Evolutionary conservation across 2,797 vertebrate genomes (phyloP), one percentile per base, ranked within the genome.

Genomic region (Sparus aurata): DNA sequence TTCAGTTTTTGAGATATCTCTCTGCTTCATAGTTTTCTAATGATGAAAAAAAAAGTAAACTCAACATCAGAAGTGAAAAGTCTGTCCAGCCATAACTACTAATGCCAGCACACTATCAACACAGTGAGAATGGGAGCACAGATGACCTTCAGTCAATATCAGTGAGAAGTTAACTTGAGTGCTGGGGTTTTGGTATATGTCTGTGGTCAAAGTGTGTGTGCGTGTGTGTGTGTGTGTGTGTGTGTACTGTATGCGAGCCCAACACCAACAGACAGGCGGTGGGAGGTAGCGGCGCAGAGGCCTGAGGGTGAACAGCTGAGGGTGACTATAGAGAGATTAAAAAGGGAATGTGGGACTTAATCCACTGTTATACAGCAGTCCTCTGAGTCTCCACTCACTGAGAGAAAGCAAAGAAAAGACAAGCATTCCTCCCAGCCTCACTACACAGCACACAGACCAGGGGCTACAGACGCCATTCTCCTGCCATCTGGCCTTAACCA

Each of bases 331-430:
- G 79, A 75, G 79, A 89, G 94, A 94, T 93, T 94, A 94, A 80
- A 80, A 75, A 53, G 89, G 85, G 92, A 94, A 94, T 94, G 94
- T 91, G 91, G 85, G 71, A 64, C 78, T 86, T 95, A 94, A 94
- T 95, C 92, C 90, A 89, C 86, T 71, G 74, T 90, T 93, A 77
- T 91, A 84, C 83, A 69, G 25, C 72, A 53, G 77, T 70, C 68
- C 73, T 88, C 90, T 52, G 87, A 89, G 86, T 73, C 80, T 91
- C 89, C 70, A 73, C 80, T 87, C 77, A 55, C 79, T 41, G 79
- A 84, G 80, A 85, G 79, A 69, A 75, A 60, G 81, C 70, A 88
- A 81, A 89, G 82, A 92, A 91, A 90, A 89, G 84, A 85, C 64
- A n/a, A 69, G 84, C 89, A 92, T 94, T 94, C 89, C 91, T 90